Base-by-base conservation (phyloP, 1,140 invertebrate genomes). In the Tetramorium parvispinum region DNA sequence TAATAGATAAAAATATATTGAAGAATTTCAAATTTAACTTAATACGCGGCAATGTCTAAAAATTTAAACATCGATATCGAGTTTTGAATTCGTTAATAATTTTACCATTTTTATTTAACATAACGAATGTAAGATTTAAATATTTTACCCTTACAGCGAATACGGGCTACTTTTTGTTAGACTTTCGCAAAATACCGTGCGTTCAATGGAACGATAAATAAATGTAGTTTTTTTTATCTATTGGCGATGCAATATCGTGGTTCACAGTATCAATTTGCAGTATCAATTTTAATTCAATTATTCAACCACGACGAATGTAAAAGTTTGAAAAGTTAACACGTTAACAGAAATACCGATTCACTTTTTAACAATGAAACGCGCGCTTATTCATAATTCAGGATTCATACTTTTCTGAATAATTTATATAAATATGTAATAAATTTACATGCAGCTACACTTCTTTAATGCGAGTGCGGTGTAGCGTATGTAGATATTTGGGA, bases 231-330 rank as follows among this genome's bases (percentile, higher is more conserved):
- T 49, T 40, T 76, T 16, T 11, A 43, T 11, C 13, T 18, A 61
- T 32, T n/a, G 16, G 18, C 13, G 21, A 76, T 61, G 8, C 16
- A 27, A 63, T 61, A 5, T 77, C 21, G 51, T 55, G 6, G 18
- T 24, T 57, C 21, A 8, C n/a, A 21, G 8, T 49, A 46, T 77
- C 40, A 27, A 18, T n/a, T 77, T 32, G n/a, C 6, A 13, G 16
- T 63, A 32, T 63, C 18, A 63, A 49, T 46, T 77, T 32, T 32
- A 77, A 27, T 77, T 59, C 8, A 27, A 27, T 43, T 27, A 61
- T 43, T 43, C 5, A 63, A 61, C 21, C 59, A 46, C 13, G 16
- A 43, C 6, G 18, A 59, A 43, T 59, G 16, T 61, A 61, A 37
- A 57, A 10, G 4, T 37, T 75, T 40, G 32, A 24, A 40, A 76